Percentiles rank a stretch among this genome's conserved stretches.
These are phyloP conservation scores for Clarias batrachus DNA, from an alignment of 2,113 vertebrate species.

Conservation along the genomic window DNA sequence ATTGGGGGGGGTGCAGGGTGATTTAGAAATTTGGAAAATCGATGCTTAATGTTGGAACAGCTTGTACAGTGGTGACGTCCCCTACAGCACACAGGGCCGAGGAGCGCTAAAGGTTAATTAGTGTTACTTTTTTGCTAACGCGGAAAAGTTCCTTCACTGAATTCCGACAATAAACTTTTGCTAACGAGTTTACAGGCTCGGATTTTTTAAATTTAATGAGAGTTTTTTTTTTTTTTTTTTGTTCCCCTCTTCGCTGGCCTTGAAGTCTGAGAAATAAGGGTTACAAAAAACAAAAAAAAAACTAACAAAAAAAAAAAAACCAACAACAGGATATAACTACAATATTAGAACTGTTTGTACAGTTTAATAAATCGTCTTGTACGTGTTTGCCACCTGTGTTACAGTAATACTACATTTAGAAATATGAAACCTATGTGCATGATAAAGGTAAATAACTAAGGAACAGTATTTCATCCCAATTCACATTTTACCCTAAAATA, in stretches of 20 bases:
- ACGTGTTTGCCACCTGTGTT: not conserved
- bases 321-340: not conserved
- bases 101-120: constrained; percentile 1
- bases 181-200: not conserved
- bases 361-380: not conserved
- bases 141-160: not conserved
- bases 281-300: not conserved
- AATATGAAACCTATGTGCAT: not conserved
- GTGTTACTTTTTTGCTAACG: not conserved
- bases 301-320: not conserved
- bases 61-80: not conserved
- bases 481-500: not conserved
- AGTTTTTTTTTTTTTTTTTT: not conserved
- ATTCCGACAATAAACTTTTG: not conserved
- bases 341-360: not conserved
- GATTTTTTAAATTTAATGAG: not conserved
- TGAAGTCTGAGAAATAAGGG: not conserved
- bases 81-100: not conserved
- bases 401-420: not conserved
- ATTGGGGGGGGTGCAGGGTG: not conserved
- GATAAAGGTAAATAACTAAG: not conserved
- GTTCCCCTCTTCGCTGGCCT: no score
- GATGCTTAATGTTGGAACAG: not conserved
- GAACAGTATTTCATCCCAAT: not conserved
- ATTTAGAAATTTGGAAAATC: not conserved